Percentiles rank a stretch among this genome's conserved stretches.
Evolutionary conservation across 2,797 vertebrate species (phyloP).

Genomic region (Mormyrus hasselquistii): DNA sequence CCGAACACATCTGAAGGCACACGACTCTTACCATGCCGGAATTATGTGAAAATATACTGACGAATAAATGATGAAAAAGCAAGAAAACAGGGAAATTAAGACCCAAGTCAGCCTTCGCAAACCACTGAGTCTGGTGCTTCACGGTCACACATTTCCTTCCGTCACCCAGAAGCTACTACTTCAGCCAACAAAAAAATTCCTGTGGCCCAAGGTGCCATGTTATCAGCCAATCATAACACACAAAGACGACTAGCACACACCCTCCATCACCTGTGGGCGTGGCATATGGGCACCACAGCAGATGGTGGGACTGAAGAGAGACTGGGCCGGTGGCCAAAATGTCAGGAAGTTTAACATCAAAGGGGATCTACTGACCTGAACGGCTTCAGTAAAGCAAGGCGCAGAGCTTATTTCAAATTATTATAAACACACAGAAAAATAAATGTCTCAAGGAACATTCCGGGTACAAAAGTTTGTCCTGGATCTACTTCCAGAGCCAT

Average conservation of each 20-base stretch:
- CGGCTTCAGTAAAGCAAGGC: background rate
- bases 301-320: background rate
- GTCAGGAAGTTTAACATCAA: slow-evolving; percentile 1
- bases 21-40: background rate
- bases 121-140: background rate
- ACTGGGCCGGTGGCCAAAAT: background rate
- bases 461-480: background rate
- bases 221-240: background rate
- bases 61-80: background rate
- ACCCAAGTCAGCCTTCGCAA: background rate
- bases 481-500: background rate
- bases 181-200: background rate
- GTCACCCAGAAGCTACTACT: background rate
- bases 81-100: background rate
- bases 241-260: background rate
- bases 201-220: background rate
- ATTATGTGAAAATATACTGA: background rate
- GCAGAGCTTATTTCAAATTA: background rate
- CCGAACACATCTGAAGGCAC: background rate
- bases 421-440: background rate
- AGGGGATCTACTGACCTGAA: background rate
- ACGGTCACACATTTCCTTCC: background rate
- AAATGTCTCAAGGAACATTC: background rate
- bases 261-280: background rate
- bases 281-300: background rate